Evolutionary conservation across 1,140 invertebrate species (phyloP).

Genomic region (Heliothis virescens): DNA sequence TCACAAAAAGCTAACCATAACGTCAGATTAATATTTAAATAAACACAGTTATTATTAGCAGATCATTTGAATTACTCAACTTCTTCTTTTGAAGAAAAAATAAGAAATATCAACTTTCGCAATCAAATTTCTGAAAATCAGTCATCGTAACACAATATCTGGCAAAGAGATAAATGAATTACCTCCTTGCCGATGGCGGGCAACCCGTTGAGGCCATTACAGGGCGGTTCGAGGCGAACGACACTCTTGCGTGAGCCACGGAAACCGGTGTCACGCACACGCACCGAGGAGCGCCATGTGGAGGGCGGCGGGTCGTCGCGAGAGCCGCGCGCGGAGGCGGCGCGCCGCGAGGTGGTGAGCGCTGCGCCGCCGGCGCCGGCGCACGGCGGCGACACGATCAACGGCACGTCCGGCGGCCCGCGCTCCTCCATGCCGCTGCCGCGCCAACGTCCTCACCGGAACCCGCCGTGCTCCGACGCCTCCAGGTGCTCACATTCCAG

Average conservation of each 20-base stretch:
- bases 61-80: no score
- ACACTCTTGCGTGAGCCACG: slow-evolving; percentile 87
- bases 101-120: background rate
- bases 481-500: slow-evolving; percentile 83
- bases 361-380: slow-evolving; percentile 65
- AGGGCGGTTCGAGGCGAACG: slow-evolving; percentile 87
- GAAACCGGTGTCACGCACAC: slow-evolving; percentile 87
- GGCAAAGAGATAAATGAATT: slow-evolving; percentile 76
- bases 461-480: slow-evolving; percentile 80
- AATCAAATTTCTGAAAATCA: background rate
- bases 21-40: no score
- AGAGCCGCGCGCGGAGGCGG: slow-evolving; percentile 75
- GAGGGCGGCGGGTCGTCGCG: slow-evolving; percentile 76
- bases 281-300: slow-evolving; percentile 87
- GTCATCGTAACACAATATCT: slow-evolving; percentile 52
- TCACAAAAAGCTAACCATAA: no score
- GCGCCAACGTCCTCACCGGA: slow-evolving; percentile 83
- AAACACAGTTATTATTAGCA: no score
- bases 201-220: slow-evolving; percentile 87
- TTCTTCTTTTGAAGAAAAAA: background rate
- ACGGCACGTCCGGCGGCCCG: slow-evolving; percentile 77
- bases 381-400: slow-evolving; percentile 79
- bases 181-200: slow-evolving; percentile 86
- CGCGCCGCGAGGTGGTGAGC: slow-evolving; percentile 72
- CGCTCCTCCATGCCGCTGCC: slow-evolving; percentile 82